phyloP scores from a whole-genome alignment of 2,113 vertebrate species.

The Pedetes capensis region DNA sequence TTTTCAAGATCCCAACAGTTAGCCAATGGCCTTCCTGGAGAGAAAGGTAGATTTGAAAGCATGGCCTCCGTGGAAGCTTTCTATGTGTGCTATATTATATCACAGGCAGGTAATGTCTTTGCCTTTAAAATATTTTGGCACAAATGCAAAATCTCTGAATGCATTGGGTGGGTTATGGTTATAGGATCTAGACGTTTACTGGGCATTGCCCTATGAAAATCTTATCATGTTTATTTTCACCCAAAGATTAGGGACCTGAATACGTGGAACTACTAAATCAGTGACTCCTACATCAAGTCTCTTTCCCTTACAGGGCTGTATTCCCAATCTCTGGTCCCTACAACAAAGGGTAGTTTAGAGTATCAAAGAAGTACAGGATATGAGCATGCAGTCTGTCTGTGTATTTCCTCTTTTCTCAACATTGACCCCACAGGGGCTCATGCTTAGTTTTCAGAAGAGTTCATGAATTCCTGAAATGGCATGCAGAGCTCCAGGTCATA shows the following conservation, averaged over 20 bases:
- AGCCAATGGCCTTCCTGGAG: not conserved
- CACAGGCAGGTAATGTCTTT: not conserved
- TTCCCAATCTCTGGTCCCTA: too few species aligned
- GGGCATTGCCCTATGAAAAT: not conserved
- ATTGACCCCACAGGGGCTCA: not conserved
- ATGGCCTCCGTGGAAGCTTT: not conserved
- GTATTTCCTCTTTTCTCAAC: not conserved
- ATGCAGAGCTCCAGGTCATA: not conserved
- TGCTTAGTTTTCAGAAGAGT: not conserved
- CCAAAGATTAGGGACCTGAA: not conserved
- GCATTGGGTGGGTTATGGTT: not conserved
- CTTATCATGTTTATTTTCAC: not conserved
- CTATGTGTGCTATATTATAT: not conserved
- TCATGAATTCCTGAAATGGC: not conserved
- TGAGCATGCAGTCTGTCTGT: not conserved
- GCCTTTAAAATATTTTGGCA: not conserved
- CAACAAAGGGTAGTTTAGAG: not conserved
- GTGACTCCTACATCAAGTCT: not conserved
- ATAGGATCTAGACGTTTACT: not conserved
- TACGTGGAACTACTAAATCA: not conserved
- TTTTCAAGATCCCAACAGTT: not conserved
- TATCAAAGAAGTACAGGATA: not conserved
- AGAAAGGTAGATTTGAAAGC: not conserved
- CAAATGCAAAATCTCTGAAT: not conserved
- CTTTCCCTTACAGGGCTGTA: not conserved